These are phyloP conservation scores for Parnassius orleans DNA, from an alignment of 2,888 invertebrate species.

Conservation along the genomic window DNA sequence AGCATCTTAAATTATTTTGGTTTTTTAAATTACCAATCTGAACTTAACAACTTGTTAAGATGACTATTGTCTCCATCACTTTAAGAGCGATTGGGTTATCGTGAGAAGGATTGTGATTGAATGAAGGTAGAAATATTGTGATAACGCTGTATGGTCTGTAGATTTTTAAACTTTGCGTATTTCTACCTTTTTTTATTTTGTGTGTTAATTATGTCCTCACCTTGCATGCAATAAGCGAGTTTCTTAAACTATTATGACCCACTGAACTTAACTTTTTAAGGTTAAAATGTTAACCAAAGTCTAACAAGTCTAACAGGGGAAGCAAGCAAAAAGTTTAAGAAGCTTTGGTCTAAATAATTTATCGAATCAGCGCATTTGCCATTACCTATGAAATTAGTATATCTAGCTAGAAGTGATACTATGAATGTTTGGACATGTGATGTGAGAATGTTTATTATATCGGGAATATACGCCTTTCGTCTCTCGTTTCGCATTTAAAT, in stretches of 20 bases:
- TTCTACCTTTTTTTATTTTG: constrained; percentile 3
- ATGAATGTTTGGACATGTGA: neutral
- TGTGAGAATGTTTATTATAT: neutral
- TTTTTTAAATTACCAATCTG: no score
- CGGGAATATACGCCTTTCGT: neutral
- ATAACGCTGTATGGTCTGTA: neutral
- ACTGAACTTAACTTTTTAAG: no score
- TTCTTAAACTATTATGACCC: constrained; percentile 1
- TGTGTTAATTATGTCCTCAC: constrained; percentile 3
- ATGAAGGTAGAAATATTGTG: neutral
- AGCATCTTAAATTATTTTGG: no score
- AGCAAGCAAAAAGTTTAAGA: constrained; percentile 3
- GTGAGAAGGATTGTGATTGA: constrained; percentile 1
- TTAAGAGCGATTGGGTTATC: neutral
- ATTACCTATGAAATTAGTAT: neutral
- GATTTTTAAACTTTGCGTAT: neutral
- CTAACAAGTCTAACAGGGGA: no score
- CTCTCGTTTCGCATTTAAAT: neutral
- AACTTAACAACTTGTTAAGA: no score
- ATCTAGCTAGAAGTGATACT: neutral
- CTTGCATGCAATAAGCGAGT: constrained; percentile 13
- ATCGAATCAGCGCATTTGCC: neutral
- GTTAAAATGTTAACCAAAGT: no score
- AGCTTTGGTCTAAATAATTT: constrained; percentile 3
- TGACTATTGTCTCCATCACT: no score